Percentiles rank a stretch among this genome's conserved stretches.
phyloP scores from a whole-genome alignment of 2,113 vertebrate genomes.

The Nothoprocta pentlandii region DNA sequence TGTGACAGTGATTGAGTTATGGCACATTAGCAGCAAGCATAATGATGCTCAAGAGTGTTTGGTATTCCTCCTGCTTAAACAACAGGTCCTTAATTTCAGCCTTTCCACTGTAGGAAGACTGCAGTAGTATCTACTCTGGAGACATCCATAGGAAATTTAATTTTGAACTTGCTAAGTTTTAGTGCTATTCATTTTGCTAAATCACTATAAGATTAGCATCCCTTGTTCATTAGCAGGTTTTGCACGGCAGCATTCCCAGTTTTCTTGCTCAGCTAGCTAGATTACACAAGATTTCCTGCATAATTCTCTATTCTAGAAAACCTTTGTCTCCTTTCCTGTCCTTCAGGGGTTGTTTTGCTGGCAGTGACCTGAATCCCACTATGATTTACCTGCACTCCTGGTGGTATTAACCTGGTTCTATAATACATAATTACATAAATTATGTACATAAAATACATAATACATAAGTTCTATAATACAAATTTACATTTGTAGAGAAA shows the following conservation, averaged over 20 bases:
- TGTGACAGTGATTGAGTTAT: not conserved
- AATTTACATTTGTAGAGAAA: too few relatives aligned
- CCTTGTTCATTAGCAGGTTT: not conserved
- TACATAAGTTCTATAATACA: too few relatives aligned
- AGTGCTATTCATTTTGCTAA: not conserved
- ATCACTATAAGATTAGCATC: not conserved
- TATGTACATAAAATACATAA: too few relatives aligned
- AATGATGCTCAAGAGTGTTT: not conserved
- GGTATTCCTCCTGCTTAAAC: not conserved
- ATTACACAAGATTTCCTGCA: not conserved
- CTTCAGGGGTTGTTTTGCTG: not conserved
- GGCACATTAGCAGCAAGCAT: not conserved
- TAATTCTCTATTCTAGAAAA: not conserved
- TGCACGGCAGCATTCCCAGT: not conserved
- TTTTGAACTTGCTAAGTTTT: not conserved
- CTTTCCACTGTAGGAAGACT: not conserved
- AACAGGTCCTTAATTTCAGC: not conserved
- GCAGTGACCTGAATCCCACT: not conserved
- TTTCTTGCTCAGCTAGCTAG: not conserved
- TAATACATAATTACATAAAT: not conserved
- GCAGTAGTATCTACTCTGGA: not conserved
- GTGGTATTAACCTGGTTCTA: not conserved
- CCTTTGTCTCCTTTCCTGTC: not conserved
- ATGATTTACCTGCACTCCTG: not conserved
- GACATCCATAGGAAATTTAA: not conserved